Evolutionary conservation across 2,888 invertebrate species (phyloP).

Genomic region (Dusona sp.): DNA sequence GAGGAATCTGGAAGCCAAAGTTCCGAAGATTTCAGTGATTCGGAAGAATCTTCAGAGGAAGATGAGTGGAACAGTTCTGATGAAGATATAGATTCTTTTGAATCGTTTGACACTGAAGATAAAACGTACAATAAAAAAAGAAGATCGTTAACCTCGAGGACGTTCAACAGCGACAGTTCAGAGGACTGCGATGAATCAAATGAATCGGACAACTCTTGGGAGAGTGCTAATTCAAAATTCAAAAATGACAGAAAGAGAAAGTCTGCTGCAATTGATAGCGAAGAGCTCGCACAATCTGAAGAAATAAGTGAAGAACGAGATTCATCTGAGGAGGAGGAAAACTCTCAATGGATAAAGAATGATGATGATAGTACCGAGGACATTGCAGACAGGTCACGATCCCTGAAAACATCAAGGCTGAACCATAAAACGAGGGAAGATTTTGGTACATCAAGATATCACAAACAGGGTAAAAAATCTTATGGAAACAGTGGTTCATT

Average conservation of each 20-base stretch:
- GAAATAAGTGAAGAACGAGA: not conserved
- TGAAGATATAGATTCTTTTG: not conserved
- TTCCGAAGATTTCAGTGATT: slow-evolving; percentile 15
- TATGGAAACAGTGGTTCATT: not conserved
- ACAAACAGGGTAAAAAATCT: not conserved
- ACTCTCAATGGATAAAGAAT: not conserved
- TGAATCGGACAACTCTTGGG: slow-evolving; percentile 12
- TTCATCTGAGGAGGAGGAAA: not conserved
- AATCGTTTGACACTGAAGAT: not conserved
- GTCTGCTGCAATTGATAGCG: not conserved
- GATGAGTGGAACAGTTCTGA: not conserved
- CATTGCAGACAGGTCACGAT: not conserved
- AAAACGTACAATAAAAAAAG: not conserved
- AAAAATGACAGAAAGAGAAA: too few relatives aligned
- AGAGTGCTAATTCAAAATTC: not conserved
- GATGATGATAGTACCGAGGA: not conserved
- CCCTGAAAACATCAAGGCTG: not conserved
- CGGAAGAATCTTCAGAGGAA: not conserved
- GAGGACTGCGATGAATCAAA: not conserved
- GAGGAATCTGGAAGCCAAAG: not conserved
- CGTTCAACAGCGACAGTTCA: not conserved
- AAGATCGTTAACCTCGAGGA: not conserved
- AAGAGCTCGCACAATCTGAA: not conserved
- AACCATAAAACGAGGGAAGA: not conserved
- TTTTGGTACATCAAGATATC: not conserved